Evolutionary conservation across 2,797 vertebrate genomes (phyloP).

Genomic region (Gallinago solitaria): DNA sequence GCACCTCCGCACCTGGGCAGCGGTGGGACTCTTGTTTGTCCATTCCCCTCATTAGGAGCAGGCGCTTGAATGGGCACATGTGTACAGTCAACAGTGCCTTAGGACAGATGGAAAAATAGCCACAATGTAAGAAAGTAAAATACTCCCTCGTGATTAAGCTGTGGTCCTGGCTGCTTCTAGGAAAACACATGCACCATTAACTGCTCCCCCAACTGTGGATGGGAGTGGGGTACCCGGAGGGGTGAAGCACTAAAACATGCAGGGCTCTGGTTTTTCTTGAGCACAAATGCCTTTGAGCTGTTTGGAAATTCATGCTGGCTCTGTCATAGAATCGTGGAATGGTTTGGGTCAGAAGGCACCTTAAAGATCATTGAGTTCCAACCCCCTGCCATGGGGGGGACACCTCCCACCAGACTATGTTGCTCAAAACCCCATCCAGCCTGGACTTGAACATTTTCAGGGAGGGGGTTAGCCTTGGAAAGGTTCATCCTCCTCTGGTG

Average conservation of each 20-base stretch:
- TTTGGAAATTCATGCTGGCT: background rate
- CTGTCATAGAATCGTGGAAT: background rate
- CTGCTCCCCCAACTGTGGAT: background rate
- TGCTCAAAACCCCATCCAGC: no score
- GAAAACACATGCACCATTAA: background rate
- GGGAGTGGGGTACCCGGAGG: background rate
- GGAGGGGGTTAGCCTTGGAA: background rate
- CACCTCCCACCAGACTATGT: no score
- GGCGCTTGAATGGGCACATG: background rate
- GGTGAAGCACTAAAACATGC: accelerated
- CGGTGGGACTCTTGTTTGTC: background rate
- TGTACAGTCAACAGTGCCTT: slow-evolving; percentile 15
- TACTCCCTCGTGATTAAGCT: background rate
- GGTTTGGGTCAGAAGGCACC: no score
- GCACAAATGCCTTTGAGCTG: background rate
- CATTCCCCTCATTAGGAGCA: slow-evolving; percentile 13
- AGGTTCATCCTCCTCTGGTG: background rate
- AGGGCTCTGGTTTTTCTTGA: background rate
- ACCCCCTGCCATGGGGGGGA: no score
- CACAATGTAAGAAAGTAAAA: background rate
- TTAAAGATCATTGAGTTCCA: no score
- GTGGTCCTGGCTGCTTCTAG: background rate
- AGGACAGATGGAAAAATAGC: slow-evolving; percentile 1
- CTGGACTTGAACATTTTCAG: no score
- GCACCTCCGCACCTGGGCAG: background rate